phyloP scores from a whole-genome alignment of 2,888 invertebrate genomes.

The Pemphredon lugubris region DNA sequence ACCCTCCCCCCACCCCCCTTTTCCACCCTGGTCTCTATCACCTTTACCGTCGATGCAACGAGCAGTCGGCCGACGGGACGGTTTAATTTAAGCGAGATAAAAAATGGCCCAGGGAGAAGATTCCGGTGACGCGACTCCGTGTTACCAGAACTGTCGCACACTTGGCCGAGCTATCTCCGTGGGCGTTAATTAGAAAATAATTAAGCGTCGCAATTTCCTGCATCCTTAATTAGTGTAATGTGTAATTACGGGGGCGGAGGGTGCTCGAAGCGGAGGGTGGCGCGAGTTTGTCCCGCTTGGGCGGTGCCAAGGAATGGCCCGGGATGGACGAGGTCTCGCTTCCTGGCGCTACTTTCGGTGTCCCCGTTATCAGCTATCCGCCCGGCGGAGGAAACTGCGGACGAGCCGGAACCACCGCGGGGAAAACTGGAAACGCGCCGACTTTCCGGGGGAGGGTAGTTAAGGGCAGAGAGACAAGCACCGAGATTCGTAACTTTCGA shows the following conservation, averaged over 20 bases:
- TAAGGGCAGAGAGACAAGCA: slow-evolving; percentile 45
- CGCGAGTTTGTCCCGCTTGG: background rate
- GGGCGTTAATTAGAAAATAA: slow-evolving; percentile 68
- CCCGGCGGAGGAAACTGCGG: slow-evolving; percentile 36
- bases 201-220: slow-evolving; percentile 64
- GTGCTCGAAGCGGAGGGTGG: background rate
- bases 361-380: slow-evolving; percentile 24
- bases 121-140: background rate
- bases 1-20: too few species aligned
- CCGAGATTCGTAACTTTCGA: slow-evolving; percentile 65
- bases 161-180: slow-evolving; percentile 24
- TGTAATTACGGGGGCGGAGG: slow-evolving; percentile 59
- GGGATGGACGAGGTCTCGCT: slow-evolving; percentile 41
- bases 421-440: slow-evolving; percentile 37
- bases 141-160: slow-evolving; percentile 30
- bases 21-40: too few species aligned
- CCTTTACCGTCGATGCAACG: too few species aligned
- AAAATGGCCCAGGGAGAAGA: background rate
- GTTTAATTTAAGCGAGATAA: background rate
- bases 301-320: slow-evolving; percentile 16
- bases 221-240: slow-evolving; percentile 69
- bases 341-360: slow-evolving; percentile 25
- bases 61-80: background rate
- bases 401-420: slow-evolving; percentile 14
- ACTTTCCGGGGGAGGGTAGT: slow-evolving; percentile 43